phyloP scores from a whole-genome alignment of 1,140 invertebrate species.

The Nasonia longicornis region DNA sequence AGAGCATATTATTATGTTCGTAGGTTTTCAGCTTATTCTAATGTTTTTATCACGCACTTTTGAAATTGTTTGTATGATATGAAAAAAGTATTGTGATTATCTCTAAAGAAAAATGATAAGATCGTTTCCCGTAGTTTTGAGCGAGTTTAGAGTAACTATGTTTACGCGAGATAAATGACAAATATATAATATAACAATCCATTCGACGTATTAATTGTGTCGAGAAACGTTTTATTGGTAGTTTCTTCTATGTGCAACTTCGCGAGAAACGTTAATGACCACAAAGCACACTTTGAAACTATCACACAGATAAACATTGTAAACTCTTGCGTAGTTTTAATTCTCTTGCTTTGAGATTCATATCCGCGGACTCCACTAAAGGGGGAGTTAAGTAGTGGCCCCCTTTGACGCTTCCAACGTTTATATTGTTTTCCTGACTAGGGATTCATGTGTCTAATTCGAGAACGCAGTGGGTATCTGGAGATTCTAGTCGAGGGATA shows the following conservation, averaged over 20 bases:
- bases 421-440: background rate
- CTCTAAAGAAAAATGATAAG: too few species aligned
- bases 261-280: background rate
- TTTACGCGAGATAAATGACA: background rate
- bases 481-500: constrained; percentile 75
- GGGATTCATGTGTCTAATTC: background rate
- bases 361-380: background rate
- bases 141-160: too few species aligned
- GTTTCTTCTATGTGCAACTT: background rate
- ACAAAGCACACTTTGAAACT: background rate
- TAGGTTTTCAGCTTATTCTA: background rate
- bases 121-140: too few species aligned
- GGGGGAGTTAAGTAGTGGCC: constrained; percentile 26
- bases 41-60: background rate
- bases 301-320: background rate
- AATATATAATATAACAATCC: background rate
- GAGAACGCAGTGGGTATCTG: background rate
- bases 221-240: background rate
- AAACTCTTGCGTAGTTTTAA: too few species aligned
- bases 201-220: background rate
- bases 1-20: too few species aligned
- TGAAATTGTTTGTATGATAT: background rate
- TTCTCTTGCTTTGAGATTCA: constrained; percentile 1
- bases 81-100: too few species aligned
- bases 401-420: background rate